These are phyloP conservation scores for Pelvicachromis taeniatus DNA, from an alignment of 2,113 vertebrate genomes.

Conservation along the genomic window DNA sequence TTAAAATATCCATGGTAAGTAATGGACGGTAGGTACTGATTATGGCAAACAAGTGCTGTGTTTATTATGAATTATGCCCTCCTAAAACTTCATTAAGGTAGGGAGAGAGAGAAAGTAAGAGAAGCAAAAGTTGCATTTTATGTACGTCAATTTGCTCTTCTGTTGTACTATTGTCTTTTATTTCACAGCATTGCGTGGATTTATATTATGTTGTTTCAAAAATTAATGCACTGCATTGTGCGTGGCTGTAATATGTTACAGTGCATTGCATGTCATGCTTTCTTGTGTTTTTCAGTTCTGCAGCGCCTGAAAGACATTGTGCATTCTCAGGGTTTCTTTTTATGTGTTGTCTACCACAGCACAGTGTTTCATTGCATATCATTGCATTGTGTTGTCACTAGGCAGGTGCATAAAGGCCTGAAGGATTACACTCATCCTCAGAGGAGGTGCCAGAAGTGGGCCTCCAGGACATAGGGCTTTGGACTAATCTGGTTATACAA, in stretches of 20 bases:
- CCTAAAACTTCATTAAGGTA: neutral
- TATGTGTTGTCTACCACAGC: neutral
- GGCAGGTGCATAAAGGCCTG: slow-evolving; percentile 53
- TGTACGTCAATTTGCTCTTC: rapidly evolving
- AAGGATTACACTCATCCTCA: slow-evolving; percentile 53
- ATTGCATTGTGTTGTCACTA: slow-evolving; percentile 15
- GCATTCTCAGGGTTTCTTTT: neutral
- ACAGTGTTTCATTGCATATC: neutral
- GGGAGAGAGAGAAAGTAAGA: neutral
- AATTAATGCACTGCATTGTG: neutral
- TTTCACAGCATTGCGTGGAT: slow-evolving; percentile 6
- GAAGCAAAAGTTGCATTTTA: neutral
- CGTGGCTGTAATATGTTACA: slow-evolving; percentile 3
- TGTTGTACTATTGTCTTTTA: neutral
- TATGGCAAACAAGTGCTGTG: neutral
- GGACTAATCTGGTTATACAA: slow-evolving; percentile 62
- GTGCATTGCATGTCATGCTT: neutral
- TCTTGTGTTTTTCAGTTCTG: neutral
- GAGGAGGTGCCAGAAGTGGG: slow-evolving; percentile 41
- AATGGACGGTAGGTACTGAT: neutral
- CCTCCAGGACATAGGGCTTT: slow-evolving; percentile 43
- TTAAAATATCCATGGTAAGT: neutral
- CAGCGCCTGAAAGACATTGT: neutral
- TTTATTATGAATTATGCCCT: neutral
- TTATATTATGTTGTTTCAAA: neutral